A percentile compares a stretch with the other conserved stretches of the same genome.
These are phyloP conservation scores for Rhynchonema sp. DNA, from an alignment of 2,888 invertebrate species.

Conservation along the genomic window DNA sequence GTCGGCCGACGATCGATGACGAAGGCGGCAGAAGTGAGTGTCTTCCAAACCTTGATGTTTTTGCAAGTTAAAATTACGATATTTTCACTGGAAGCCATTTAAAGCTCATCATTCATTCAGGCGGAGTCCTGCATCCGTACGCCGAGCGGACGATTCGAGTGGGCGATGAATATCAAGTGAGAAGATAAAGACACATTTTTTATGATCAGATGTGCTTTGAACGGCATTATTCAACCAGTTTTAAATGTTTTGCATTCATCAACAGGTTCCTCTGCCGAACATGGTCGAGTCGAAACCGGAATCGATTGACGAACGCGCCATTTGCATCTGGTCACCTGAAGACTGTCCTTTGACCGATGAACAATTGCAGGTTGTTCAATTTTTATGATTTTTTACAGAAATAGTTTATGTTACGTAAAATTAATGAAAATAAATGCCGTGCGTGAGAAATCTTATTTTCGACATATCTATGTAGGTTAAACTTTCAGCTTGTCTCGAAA, in stretches of 20 bases:
- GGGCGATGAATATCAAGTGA: not conserved
- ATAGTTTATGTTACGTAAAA: too few relatives aligned
- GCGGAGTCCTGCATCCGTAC: not conserved
- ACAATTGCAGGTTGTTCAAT: not conserved
- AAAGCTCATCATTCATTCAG: not conserved
- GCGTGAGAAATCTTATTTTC: too few relatives aligned
- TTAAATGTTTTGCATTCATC: not conserved
- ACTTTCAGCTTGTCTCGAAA: too few relatives aligned
- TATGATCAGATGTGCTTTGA: too few relatives aligned
- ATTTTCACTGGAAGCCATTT: too few relatives aligned
- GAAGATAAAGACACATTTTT: not conserved
- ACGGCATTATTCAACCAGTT: too few relatives aligned
- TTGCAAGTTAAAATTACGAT: too few relatives aligned
- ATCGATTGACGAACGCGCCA: not conserved
- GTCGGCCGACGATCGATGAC: not conserved
- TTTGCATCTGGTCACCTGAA: not conserved
- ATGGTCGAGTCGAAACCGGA: not conserved
- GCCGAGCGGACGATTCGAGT: not conserved
- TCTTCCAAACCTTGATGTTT: too few relatives aligned
- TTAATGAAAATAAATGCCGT: too few relatives aligned
- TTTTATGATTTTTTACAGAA: too few relatives aligned
- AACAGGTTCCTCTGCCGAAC: not conserved
- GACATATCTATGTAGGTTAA: too few relatives aligned
- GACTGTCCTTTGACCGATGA: not conserved
- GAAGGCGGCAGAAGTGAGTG: not conserved